Conservation (phyloP, 53 echinoderm and acorn worm genomes). For the Holothuria scabra region DNA sequence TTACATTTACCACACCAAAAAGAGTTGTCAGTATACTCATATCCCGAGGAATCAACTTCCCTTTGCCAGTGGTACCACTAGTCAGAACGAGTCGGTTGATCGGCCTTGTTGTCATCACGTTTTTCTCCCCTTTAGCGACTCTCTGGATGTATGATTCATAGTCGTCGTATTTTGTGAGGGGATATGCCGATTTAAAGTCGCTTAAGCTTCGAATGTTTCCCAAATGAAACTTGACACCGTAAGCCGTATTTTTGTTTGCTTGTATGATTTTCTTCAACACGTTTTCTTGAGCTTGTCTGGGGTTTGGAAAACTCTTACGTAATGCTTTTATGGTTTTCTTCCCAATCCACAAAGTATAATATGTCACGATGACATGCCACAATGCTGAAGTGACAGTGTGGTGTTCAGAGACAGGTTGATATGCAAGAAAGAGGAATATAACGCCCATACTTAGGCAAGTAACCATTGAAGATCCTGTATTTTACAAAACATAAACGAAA, state of each 20-base stretch:
- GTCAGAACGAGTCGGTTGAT: conserved; percentile 52
- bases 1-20: not conserved
- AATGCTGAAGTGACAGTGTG: no score
- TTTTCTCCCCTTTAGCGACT: conserved; percentile 70
- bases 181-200: conserved; percentile 65
- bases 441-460: no score
- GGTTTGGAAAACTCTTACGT: conserved; percentile 30
- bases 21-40: not conserved
- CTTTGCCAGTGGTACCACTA: conserved; percentile 57
- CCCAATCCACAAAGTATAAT: no score
- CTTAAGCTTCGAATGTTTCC: conserved; percentile 51
- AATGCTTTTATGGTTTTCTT: no score
- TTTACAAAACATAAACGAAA: no score
- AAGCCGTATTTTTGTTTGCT: conserved; percentile 61
- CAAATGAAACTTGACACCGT: conserved; percentile 60
- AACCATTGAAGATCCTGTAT: no score
- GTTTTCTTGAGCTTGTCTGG: conserved; percentile 67
- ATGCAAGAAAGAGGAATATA: no score
- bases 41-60: conserved; percentile 31
- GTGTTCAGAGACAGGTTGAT: no score
- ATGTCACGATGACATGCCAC: no score
- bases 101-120: conserved; percentile 58
- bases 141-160: conserved; percentile 69
- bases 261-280: conserved; percentile 38
- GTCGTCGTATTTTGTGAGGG: conserved; percentile 67